Evolutionary conservation across 2,113 vertebrate species (phyloP).

Genomic region (Montifringilla adamsi): DNA sequence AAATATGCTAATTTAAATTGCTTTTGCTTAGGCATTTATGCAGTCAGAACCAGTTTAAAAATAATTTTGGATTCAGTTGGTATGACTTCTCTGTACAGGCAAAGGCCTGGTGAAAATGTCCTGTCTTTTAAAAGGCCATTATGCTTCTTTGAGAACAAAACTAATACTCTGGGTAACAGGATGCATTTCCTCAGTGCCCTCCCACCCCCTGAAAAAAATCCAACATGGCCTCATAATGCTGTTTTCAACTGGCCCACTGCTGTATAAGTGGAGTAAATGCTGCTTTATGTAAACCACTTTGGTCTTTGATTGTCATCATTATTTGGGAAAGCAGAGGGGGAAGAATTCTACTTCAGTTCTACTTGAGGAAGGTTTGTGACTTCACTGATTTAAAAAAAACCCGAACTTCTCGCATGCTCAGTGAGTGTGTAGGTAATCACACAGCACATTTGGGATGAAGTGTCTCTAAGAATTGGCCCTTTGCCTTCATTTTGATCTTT

Average conservation of each 20-base stretch:
- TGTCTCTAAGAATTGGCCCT: conserved; percentile 31
- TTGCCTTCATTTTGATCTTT: conserved; percentile 59
- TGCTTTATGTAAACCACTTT: not conserved
- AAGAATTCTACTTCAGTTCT: not conserved
- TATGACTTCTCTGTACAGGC: not conserved
- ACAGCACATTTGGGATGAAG: conserved; percentile 8
- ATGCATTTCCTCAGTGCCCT: not conserved
- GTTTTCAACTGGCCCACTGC: not conserved
- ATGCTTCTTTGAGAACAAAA: not conserved
- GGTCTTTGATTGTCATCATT: not conserved
- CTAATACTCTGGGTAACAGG: not conserved
- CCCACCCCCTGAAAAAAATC: rapidly evolving
- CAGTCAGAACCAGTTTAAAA: conserved; percentile 43
- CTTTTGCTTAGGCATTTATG: conserved; percentile 40
- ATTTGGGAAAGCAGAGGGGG: not conserved
- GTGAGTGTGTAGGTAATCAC: conserved; percentile 6
- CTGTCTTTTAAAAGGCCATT: not conserved
- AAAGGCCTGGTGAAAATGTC: not conserved
- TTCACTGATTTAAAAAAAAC: not conserved
- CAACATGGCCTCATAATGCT: not conserved
- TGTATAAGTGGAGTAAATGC: not conserved
- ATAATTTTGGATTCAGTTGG: not conserved
- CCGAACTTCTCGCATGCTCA: not conserved
- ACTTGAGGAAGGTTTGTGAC: not conserved
- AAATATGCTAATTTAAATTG: conserved; percentile 55